Percentiles rank a stretch among this genome's conserved stretches.
Evolutionary conservation across 2,113 vertebrate species (phyloP).

Genomic region (Ciconia maguari): DNA sequence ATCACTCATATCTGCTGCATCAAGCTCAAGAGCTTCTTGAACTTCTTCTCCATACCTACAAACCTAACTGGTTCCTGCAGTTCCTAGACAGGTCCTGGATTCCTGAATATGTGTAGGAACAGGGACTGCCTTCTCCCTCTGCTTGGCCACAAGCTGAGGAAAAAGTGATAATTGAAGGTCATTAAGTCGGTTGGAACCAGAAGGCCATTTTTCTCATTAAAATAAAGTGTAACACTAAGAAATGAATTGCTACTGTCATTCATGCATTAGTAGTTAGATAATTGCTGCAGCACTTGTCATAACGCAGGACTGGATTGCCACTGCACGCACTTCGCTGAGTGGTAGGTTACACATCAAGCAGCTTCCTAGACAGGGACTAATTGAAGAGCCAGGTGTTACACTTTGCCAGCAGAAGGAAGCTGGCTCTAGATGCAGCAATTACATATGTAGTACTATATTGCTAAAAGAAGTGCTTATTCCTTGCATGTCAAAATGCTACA

Average conservation of each 20-base stretch:
- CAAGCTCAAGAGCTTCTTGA: neutral
- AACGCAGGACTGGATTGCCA: neutral
- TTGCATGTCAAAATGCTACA: neutral
- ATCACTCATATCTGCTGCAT: neutral
- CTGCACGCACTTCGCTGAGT: neutral
- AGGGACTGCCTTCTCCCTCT: neutral
- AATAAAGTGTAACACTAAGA: neutral
- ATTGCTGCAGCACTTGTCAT: constrained; percentile 6
- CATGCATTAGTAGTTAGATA: neutral
- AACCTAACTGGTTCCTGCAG: neutral
- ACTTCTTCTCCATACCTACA: neutral
- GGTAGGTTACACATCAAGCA: neutral
- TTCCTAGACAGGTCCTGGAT: neutral
- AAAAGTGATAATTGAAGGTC: neutral
- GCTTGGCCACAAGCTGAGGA: neutral
- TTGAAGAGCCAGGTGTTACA: constrained; percentile 55
- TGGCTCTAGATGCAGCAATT: constrained; percentile 21
- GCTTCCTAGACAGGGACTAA: constrained; percentile 18
- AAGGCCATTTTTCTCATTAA: neutral
- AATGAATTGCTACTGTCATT: neutral
- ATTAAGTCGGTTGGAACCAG: neutral
- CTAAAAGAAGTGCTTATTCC: neutral
- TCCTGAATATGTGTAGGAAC: neutral
- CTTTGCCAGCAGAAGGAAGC: neutral
- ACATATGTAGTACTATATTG: neutral